Evolutionary conservation across 1,140 invertebrate species (phyloP).

Genomic region (Ericerus pela): DNA sequence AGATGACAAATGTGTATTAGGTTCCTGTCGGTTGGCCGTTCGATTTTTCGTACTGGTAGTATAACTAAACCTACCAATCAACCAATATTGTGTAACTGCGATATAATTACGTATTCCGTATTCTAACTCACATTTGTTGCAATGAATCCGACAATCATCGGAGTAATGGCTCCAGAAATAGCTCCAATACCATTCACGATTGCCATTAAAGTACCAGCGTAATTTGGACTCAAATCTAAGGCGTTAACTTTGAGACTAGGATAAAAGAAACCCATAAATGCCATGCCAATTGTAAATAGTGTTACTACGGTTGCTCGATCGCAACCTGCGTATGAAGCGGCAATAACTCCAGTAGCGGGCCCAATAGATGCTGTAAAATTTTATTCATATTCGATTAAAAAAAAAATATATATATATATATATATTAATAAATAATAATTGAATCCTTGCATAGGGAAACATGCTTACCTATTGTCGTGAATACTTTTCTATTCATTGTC

Average conservation of each 20-base stretch:
- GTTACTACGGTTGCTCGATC: conserved; percentile 43
- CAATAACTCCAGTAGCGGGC: conserved; percentile 60
- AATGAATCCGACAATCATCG: conserved; percentile 58
- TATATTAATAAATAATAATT: too few relatives aligned
- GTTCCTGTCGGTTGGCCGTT: neutral
- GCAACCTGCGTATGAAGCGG: conserved; percentile 66
- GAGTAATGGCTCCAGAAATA: conserved; percentile 61
- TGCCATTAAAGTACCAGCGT: conserved; percentile 66
- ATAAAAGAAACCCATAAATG: conserved; percentile 58
- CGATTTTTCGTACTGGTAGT: too few relatives aligned
- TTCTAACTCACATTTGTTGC: conserved; percentile 47
- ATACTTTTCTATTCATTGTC: conserved; percentile 49
- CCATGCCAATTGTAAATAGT: conserved; percentile 54
- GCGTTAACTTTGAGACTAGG: conserved; percentile 65
- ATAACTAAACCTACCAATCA: too few relatives aligned
- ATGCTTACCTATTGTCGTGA: conserved; percentile 49
- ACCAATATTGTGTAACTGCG: neutral
- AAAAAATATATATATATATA: too few relatives aligned
- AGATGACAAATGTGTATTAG: neutral
- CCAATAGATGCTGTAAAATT: conserved; percentile 48
- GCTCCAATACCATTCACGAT: conserved; percentile 71
- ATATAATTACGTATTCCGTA: neutral
- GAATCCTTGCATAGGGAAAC: too few relatives aligned
- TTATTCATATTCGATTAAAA: neutral
- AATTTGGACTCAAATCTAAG: conserved; percentile 66